These are phyloP conservation scores for Andrena hattorfiana DNA, from an alignment of 2,888 invertebrate species.

Conservation along the genomic window DNA sequence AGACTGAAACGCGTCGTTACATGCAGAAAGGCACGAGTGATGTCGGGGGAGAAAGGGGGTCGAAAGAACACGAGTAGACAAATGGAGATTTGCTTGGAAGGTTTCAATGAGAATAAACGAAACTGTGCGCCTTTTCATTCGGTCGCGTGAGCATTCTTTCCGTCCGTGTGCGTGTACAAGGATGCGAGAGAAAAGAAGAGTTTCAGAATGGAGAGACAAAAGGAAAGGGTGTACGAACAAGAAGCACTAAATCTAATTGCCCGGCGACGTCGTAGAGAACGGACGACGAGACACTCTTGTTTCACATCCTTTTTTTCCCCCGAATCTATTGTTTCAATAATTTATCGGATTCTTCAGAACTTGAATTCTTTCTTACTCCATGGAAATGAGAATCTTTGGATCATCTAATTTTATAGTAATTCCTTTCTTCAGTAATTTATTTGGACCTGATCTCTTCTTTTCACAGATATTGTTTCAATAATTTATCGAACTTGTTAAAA, in stretches of 20 bases:
- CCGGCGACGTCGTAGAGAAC: constrained; percentile 64
- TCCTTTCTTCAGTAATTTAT: too few species aligned
- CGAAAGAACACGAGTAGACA: constrained; percentile 56
- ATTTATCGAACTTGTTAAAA: too few species aligned
- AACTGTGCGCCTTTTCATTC: constrained; percentile 66
- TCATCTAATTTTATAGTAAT: too few species aligned
- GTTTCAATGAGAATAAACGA: constrained; percentile 66
- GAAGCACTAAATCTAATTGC: constrained; percentile 75
- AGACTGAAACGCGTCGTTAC: constrained; percentile 43
- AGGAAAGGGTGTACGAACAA: constrained; percentile 55
- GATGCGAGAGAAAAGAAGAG: constrained; percentile 53
- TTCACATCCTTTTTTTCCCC: constrained; percentile 17
- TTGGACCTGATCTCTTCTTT: too few species aligned
- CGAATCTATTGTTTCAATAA: constrained; percentile 39
- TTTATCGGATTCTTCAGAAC: constrained; percentile 31
- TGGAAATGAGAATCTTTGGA: too few species aligned
- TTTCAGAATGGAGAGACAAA: constrained; percentile 54
- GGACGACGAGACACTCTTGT: constrained; percentile 60
- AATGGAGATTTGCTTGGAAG: constrained; percentile 65
- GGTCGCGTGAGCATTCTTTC: constrained; percentile 58
- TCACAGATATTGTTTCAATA: too few species aligned
- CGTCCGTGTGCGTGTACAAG: constrained; percentile 54
- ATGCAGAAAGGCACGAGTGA: constrained; percentile 40
- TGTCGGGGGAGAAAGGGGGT: constrained; percentile 49
- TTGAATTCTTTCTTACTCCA: background rate